Evolutionary conservation across 1,140 invertebrate genomes (phyloP), one percentile per base, ranked within the genome.

Genomic region (Pinna nobilis): DNA sequence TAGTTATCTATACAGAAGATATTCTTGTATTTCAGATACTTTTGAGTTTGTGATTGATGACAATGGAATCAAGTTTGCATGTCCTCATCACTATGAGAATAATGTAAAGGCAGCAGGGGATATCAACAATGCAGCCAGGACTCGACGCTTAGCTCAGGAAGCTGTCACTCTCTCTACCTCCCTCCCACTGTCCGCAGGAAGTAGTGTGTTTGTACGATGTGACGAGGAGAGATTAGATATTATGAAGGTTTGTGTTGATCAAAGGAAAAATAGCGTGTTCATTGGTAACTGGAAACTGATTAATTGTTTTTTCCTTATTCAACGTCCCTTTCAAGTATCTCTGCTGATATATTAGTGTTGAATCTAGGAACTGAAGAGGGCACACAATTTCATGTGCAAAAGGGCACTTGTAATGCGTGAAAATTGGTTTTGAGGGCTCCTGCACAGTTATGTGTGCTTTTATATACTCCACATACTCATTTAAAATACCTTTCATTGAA

Each of bases 181-280:
- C 60, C 90, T 99, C 74, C 97, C 97, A 63, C 92, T 99, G 23
- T 97, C 96, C 25, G 96, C 94, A 81, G 97, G 95, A 86, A 97
- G 95, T 84, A 95, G 95, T 77, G 97, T 99, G 53, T 99, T 98
- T 92, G 96, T 98, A 60, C 92, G 97, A 76, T 97, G 96, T 90
- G 97, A 98, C 90, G 94, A 95, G 64, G 96, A 98, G 87, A 91
- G 97, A 78, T 91, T 98, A 53, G 96, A 98, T 88, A 93, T 98
- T 69, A 98, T 97, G 96, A 98, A 97, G 92, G 95, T 95, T 71
- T 32, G 33, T 72, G 3, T 50, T 18, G n/a, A n/a, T n/a, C n/a
- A n/a, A n/a, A n/a, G n/a, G n/a, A n/a, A n/a, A n/a, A n/a, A n/a
- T n/a, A n/a, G n/a, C n/a, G n/a, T n/a, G n/a, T n/a, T n/a, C n/a